Evolutionary conservation across 2,113 vertebrate genomes (phyloP), one percentile per base, ranked within the genome.

Genomic region (Brachypteracias leptosomus): DNA sequence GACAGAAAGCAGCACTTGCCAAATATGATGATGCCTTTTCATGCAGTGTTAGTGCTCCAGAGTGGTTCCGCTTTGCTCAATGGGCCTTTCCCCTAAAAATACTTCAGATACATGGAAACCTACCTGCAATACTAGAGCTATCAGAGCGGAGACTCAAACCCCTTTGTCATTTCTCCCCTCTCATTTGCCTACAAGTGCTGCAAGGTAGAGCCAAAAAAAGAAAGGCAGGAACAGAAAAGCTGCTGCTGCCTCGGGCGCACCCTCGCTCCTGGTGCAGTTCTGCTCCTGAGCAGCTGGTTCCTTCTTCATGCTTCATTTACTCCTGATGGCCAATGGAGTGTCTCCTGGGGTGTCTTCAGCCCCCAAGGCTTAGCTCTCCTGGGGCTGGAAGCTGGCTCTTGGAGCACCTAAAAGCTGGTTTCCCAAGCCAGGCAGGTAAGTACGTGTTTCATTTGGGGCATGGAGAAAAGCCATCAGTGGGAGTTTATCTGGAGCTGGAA

Each of bases 361-460:
- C 49, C 78, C 70, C 25, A 51, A 66, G 3, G 28, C 35, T 54
- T 9, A 1, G 15, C 24, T 49, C 63, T 57, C 51, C 2, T 35
- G 61, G 52, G 57, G 40, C 47, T 86, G 55, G 57, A 29, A 46
- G 44, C 18, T 18, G 35, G 15, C 11, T 12, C 16, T 73, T 44
- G 3, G 33, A 47, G 71, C 31, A 36, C 62, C 54, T 25, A 7
- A 4, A 47, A 31, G 35, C 36, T 17, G 20, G 3, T 46, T 38
- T 28, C 40, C 13, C 0, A 38, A 54, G 4, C 6, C 66, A 11
- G 47, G 70, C 47, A 35, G 42, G 61, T 13, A 15, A 40, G 52
- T 5, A 35, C 11, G 26, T 1, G 46, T 4, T 42, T 18, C 5
- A 3, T 7, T 7, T 0, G 1, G 2, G 68, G 29, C 17, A 16